Evolutionary conservation across 2,797 vertebrate species (phyloP).

Genomic region (Pitangus sulphuratus): DNA sequence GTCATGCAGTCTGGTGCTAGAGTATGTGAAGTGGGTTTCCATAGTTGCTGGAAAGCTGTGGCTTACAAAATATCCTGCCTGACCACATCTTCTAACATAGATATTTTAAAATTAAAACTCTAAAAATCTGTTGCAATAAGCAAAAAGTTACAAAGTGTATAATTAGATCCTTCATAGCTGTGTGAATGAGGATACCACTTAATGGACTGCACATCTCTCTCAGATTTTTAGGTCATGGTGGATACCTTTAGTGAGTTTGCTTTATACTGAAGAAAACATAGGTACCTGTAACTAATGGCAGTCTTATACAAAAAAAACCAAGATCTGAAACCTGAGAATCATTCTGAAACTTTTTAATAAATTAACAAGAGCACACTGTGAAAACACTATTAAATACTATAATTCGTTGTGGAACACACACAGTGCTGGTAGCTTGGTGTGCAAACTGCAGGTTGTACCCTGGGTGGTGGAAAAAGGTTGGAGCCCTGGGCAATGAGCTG

Average conservation of each 20-base stretch:
- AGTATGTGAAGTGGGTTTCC: background rate
- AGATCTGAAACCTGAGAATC: background rate
- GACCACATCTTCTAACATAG: background rate
- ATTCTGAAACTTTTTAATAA: background rate
- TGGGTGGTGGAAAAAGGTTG: background rate
- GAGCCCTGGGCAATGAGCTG: background rate
- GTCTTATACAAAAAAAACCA: background rate
- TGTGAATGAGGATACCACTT: background rate
- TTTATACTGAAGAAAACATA: background rate
- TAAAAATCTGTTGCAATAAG: background rate
- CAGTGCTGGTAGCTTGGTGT: too few species aligned
- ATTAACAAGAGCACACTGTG: background rate
- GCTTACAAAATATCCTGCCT: background rate
- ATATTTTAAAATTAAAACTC: background rate
- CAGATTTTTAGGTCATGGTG: background rate
- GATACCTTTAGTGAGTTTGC: background rate
- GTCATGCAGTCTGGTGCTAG: background rate
- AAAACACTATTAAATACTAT: background rate
- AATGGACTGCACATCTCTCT: background rate
- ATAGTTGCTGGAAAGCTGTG: background rate
- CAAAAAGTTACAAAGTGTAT: background rate
- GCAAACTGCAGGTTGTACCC: background rate
- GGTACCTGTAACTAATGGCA: background rate
- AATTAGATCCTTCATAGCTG: background rate
- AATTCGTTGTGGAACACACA: background rate